A percentile compares a stretch with the other conserved stretches of the same genome.
phyloP scores from a whole-genome alignment of 2,888 invertebrate species.

The Lasioglossum malachurum region DNA sequence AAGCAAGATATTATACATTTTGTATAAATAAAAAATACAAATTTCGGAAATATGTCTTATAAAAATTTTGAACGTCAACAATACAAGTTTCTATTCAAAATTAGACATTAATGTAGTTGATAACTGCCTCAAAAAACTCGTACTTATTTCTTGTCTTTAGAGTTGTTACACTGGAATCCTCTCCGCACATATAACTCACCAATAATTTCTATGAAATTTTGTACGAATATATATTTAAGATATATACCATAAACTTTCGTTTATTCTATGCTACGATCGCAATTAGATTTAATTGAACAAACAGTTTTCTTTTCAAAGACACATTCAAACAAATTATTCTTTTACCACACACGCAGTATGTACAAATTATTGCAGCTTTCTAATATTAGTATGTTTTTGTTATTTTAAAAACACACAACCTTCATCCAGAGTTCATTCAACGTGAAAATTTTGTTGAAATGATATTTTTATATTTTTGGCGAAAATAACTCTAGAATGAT shows the following conservation, averaged over 20 bases:
- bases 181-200: slow-evolving; percentile 10
- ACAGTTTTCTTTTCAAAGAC: slow-evolving; percentile 13
- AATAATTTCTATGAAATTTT: slow-evolving; percentile 24
- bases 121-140: background rate
- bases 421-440: slow-evolving; percentile 1
- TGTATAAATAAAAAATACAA: background rate
- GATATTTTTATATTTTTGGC: background rate
- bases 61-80: background rate
- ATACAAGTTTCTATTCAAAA: background rate
- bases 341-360: background rate
- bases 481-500: slow-evolving; percentile 4
- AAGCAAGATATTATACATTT: background rate
- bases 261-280: background rate
- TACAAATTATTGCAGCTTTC: background rate
- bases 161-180: background rate
- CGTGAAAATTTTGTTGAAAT: background rate
- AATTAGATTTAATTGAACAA: slow-evolving; percentile 18
- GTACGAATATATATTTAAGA: slow-evolving; percentile 9
- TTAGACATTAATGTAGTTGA: background rate
- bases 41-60: background rate
- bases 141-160: background rate
- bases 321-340: background rate
- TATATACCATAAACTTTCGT: slow-evolving; percentile 48
- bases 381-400: background rate
- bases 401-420: background rate